Percentiles rank a stretch among this genome's conserved stretches.
These are phyloP conservation scores for Macropus fuliginosus DNA, from an alignment of 2,797 vertebrate genomes.

Conservation along the genomic window DNA sequence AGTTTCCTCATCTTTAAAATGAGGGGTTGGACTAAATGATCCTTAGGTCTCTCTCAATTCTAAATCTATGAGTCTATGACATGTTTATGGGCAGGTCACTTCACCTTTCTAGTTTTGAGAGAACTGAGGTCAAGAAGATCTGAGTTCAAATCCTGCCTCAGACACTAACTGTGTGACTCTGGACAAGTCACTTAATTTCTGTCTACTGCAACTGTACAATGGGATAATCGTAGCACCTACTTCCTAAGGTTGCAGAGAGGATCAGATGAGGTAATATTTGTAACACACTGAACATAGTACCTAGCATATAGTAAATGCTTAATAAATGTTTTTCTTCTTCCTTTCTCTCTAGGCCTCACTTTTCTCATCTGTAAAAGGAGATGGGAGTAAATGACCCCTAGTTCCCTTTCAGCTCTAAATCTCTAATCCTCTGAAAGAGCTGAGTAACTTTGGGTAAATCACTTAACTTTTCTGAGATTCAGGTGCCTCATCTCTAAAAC, in stretches of 20 bases:
- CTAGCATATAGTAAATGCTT: not conserved
- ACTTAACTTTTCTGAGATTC: not conserved
- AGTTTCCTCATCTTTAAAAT: not conserved
- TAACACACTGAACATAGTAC: not conserved
- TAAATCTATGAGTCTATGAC: not conserved
- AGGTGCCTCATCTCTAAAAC: not conserved
- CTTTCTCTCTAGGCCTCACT: not conserved
- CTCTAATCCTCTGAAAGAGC: not conserved
- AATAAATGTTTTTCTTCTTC: not conserved
- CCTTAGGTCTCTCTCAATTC: not conserved
- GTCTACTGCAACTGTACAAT: not conserved
- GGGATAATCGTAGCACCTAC: not conserved
- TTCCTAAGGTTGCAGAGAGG: not conserved
- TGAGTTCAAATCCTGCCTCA: not conserved
- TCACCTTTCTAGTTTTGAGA: not conserved
- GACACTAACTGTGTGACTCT: not conserved
- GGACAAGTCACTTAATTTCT: not conserved
- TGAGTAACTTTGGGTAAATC: not conserved
- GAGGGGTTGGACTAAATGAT: not conserved
- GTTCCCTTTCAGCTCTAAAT: not conserved
- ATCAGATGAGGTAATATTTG: not conserved
- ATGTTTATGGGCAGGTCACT: not conserved
- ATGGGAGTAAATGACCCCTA: not conserved
- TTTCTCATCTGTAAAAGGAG: not conserved
- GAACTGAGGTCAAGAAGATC: not conserved